These are phyloP conservation scores for Campoletis raptor DNA, from an alignment of 2,888 invertebrate species.

Conservation along the genomic window DNA sequence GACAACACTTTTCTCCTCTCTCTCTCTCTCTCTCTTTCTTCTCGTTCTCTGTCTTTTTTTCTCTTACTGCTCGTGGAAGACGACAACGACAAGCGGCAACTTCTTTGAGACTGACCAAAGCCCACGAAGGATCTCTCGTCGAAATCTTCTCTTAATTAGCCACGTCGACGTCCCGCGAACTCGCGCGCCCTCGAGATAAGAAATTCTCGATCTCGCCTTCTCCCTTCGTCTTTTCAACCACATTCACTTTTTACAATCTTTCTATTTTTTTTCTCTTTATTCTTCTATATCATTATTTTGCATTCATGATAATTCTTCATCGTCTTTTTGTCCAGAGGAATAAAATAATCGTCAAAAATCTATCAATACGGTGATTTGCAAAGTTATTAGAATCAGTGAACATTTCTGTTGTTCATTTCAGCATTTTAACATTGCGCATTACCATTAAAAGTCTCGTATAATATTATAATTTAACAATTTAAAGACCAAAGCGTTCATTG, in stretches of 20 bases:
- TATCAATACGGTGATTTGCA: neutral
- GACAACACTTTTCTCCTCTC: slow-evolving; percentile 33
- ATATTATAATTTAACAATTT: too few species aligned
- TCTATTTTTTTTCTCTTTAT: slow-evolving; percentile 4
- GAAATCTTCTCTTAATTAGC: slow-evolving; percentile 71
- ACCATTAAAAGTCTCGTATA: too few species aligned
- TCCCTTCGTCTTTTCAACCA: slow-evolving; percentile 20
- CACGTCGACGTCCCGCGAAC: slow-evolving; percentile 68
- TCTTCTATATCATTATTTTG: neutral
- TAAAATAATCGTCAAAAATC: neutral
- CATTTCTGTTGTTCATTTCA: too few species aligned
- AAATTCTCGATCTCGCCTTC: slow-evolving; percentile 51
- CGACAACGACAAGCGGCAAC: slow-evolving; percentile 59
- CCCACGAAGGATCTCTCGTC: slow-evolving; percentile 68
- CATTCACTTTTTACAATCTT: slow-evolving; percentile 10
- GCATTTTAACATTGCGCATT: too few species aligned
- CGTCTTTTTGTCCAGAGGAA: neutral
- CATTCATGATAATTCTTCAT: slow-evolving; percentile 43
- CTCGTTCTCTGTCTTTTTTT: neutral
- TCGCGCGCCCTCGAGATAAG: slow-evolving; percentile 63
- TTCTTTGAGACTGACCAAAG: slow-evolving; percentile 70
- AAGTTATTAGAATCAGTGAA: too few species aligned
- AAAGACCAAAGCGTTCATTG: too few species aligned
- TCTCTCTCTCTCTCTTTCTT: slow-evolving; percentile 23
- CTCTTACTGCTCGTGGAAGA: slow-evolving; percentile 34